Evolutionary conservation across 1,140 invertebrate genomes (phyloP), one percentile per base, ranked within the genome.

Genomic region (Episyrphus balteatus): DNA sequence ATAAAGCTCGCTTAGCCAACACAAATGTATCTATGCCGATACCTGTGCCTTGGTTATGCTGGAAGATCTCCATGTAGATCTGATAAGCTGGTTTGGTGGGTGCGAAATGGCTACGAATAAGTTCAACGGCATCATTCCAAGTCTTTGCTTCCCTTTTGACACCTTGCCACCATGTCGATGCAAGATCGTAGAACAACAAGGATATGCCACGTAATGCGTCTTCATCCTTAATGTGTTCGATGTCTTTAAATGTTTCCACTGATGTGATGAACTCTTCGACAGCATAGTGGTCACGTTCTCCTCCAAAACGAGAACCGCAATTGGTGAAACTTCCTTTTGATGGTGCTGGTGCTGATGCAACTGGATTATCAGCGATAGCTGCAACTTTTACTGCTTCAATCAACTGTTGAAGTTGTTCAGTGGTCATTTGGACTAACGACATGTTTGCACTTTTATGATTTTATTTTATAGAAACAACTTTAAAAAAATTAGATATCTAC

Each of bases 111-210:
- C 62, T 57, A 5, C 61, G 57, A 17, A 67, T 55, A 8, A 61
- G 53, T 14, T 8, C 49, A 36, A 65, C 48, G 32, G 54, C 64
- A 13, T 64, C 62, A 11, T 56, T 50, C 59, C 61, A 67, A 6
- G 61, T 65, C 34, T 55, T 53, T 11, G 60, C 62, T 50, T 67
- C 64, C 43, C 56, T 54, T 18, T 69, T 66, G 0, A 71, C 58
- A 43, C 69, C 70, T 46, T 69, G 62, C 69, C 67, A 73, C 70
- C 71, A 73, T 5, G 61, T 68, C 2, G 68, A 68, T 8, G 71
- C 71, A 8, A 61, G 38, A 14, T 59, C 66, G 12, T 51, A 57
- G 17, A 73, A 55, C 2, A 73, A 55, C 49, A 73, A 56, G 1
- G 69, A 60, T 5, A 73, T 32, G 2, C 70, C 68, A 48, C 58